Evolutionary conservation across 1,140 invertebrate species (phyloP).

Genomic region (Brachionus rubens): DNA sequence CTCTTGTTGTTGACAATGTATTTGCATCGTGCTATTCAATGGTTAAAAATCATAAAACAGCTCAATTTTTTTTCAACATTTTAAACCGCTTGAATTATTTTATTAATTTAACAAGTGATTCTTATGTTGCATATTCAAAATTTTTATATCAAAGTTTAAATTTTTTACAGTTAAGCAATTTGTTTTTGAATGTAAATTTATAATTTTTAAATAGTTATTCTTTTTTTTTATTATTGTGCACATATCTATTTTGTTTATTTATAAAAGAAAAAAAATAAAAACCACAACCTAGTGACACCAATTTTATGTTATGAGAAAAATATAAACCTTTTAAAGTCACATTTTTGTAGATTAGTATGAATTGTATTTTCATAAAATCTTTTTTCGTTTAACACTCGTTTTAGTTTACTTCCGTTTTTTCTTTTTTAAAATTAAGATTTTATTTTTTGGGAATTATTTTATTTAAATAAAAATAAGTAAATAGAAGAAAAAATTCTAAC

Average conservation of each 20-base stretch:
- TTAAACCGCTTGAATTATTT: constrained; percentile 29
- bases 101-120: constrained; percentile 1
- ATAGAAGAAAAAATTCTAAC: no score
- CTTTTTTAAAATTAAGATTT: no score
- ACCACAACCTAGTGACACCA: no score
- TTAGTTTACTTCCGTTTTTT: no score
- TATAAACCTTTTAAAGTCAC: no score
- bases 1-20: constrained; percentile 81
- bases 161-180: constrained; percentile 23
- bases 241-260: constrained; percentile 19
- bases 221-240: neutral
- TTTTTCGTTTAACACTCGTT: no score
- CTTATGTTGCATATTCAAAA: constrained; percentile 30
- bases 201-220: neutral
- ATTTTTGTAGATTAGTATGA: no score
- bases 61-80: constrained; percentile 64
- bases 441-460: no score
- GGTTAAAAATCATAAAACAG: constrained; percentile 75
- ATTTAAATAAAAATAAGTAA: no score
- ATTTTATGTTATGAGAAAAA: no score
- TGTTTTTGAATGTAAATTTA: constrained; percentile 29
- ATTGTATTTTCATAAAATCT: no score
- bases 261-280: no score
- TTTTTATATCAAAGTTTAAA: constrained; percentile 27
- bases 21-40: constrained; percentile 90